Evolutionary conservation across 2,888 invertebrate species (phyloP).

Genomic region (Troilus luridus): DNA sequence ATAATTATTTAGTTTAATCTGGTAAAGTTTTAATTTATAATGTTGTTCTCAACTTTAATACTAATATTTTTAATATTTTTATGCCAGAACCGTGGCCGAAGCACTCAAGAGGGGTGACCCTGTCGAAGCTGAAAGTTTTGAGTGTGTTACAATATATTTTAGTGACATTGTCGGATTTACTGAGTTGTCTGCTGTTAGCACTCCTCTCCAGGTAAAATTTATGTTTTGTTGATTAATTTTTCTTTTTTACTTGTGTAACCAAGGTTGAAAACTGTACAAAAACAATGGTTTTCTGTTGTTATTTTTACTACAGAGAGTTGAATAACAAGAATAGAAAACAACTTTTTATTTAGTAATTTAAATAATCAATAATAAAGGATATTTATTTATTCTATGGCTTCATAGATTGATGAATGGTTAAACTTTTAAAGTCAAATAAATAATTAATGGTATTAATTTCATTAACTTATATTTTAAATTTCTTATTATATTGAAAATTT

Average conservation of each 20-base stretch:
- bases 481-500: too few relatives aligned
- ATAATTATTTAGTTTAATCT: background rate
- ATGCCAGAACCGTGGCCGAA: slow-evolving; percentile 82
- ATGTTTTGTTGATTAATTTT: background rate
- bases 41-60: background rate
- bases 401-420: too few relatives aligned
- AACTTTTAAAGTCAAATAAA: too few relatives aligned
- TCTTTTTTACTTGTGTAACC: background rate
- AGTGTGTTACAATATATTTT: slow-evolving; percentile 87
- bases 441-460: too few relatives aligned
- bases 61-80: slow-evolving; percentile 39
- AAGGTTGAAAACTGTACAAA: background rate
- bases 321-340: background rate
- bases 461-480: too few relatives aligned
- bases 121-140: slow-evolving; percentile 86
- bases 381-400: too few relatives aligned
- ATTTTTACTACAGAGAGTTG: background rate
- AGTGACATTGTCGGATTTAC: slow-evolving; percentile 90
- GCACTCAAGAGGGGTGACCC: slow-evolving; percentile 83
- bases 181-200: slow-evolving; percentile 82
- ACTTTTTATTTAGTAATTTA: background rate
- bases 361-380: too few relatives aligned
- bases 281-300: background rate
- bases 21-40: background rate
- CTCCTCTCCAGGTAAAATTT: slow-evolving; percentile 78